Evolutionary conservation across 2,797 vertebrate species (phyloP), one percentile per base, ranked within the genome.

Genomic region (Chromobotia macracanthus): DNA sequence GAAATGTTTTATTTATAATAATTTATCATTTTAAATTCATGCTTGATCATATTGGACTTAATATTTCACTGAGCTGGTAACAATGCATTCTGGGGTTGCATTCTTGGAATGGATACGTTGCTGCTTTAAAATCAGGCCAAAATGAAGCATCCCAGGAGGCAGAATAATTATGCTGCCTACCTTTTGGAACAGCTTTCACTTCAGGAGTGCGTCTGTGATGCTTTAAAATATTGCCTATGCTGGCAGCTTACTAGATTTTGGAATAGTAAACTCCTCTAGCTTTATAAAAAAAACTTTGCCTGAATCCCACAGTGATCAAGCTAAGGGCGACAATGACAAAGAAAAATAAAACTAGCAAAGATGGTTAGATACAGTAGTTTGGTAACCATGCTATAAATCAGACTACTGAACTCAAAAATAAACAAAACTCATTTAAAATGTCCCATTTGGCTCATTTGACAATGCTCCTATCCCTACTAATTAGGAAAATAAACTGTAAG

Each of bases 131-230:
- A 75, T 53, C 23, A 2, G 13, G 23, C 50, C 50, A 66, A 56
- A 66, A 25, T 56, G 16, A 56, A 38, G 63, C n/a, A 66, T 56
- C 48, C 64, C 73, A 51, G 12, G 50, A 66, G 63, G 73, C 73
- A 55, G 63, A 5, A 67, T 56, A 75, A 75, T 75, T 75, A 75
- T 28, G 21, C 63, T 18, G 28, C 48, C 48, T 28, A 44, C 63
- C 21, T 23, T 75, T 75, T 65, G 63, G 73, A 66, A 55, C 50
- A 55, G 21, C 12, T 19, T 41, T 25, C 11, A 41, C 16, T n/a
- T 75, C 63, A 18, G 35, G 19, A 41, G 50, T 15, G 35, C 1
- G 35, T 3, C 61, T 55, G 31, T 66, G 61, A 66, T 60, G 25
- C 23, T 23, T 60, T 60, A 58, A 23, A 58, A 58, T 58, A 28